phyloP scores from a whole-genome alignment of 2,888 invertebrate genomes.

The Drosophila tripunctata region DNA sequence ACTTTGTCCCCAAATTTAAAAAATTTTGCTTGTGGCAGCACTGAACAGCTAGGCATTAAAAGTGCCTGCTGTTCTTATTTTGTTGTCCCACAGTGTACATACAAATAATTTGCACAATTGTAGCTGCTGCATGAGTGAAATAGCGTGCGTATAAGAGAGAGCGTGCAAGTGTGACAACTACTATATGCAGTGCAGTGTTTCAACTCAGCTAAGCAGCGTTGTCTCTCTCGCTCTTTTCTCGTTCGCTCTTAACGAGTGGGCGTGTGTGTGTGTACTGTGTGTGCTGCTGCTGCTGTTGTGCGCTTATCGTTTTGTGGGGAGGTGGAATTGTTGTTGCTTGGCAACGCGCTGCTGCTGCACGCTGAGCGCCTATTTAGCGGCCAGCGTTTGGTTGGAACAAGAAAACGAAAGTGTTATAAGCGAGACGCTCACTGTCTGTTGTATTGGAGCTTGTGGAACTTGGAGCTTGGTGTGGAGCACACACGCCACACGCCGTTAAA shows the following conservation, averaged over 20 bases:
- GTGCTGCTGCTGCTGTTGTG: neutral
- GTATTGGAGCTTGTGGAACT: conserved; percentile 36
- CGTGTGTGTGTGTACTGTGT: conserved; percentile 2
- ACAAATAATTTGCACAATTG: neutral
- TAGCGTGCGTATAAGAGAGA: conserved; percentile 11
- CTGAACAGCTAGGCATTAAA: too few species aligned
- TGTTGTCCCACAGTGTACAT: neutral
- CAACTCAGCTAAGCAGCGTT: neutral
- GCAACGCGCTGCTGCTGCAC: conserved; percentile 47
- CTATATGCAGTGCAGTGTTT: neutral
- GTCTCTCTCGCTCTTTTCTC: conserved; percentile 6
- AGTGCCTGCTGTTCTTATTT: too few species aligned
- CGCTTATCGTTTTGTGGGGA: conserved; percentile 1
- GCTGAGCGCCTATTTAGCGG: conserved; percentile 83
- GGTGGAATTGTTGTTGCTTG: conserved; percentile 47
- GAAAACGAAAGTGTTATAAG: conserved; percentile 84
- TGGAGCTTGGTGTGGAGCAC: too few species aligned
- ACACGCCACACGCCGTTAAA: conserved; percentile 24
- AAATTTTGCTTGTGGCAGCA: too few species aligned
- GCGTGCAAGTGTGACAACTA: conserved; percentile 16
- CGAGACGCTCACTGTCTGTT: conserved; percentile 10
- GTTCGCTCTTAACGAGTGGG: neutral
- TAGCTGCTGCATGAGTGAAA: neutral
- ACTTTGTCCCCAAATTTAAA: too few species aligned
- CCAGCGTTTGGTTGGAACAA: conserved; percentile 84